These are phyloP conservation scores for Leptinotarsa peninsularis DNA, from an alignment of 2,888 invertebrate genomes.

Conservation along the genomic window DNA sequence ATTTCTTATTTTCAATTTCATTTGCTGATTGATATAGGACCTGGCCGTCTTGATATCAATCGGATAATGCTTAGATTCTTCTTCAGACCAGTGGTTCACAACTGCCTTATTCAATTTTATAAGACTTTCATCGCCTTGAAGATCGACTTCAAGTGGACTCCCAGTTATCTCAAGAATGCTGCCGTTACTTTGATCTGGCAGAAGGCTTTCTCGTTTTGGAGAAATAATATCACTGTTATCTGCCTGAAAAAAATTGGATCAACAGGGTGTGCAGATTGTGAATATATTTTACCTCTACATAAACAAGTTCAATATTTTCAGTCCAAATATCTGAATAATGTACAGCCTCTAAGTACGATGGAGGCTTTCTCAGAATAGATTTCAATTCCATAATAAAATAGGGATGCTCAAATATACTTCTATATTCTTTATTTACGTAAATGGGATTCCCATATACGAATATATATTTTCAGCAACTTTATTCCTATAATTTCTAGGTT, in stretches of 20 bases:
- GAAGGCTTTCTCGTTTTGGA: constrained; percentile 17
- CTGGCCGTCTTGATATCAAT: constrained; percentile 43
- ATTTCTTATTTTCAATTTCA: constrained; percentile 33
- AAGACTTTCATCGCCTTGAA: constrained; percentile 48
- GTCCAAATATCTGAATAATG: background rate
- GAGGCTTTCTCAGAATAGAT: background rate
- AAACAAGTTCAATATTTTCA: constrained; percentile 19
- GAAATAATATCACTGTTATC: background rate
- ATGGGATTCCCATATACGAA: too few species aligned
- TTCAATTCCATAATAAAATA: constrained; percentile 1
- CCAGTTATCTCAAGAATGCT: constrained; percentile 48
- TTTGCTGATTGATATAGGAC: constrained; percentile 32
- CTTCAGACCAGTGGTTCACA: constrained; percentile 30
- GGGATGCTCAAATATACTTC: too few species aligned
- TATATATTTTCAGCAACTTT: too few species aligned
- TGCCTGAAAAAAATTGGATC: background rate
- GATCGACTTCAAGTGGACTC: constrained; percentile 51
- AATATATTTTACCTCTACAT: constrained; percentile 1
- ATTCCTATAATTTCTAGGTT: too few species aligned
- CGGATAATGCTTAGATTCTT: constrained; percentile 42
- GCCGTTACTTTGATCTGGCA: constrained; percentile 22
- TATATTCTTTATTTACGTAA: too few species aligned
- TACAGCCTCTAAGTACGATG: constrained; percentile 5
- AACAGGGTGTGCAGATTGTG: too few species aligned
- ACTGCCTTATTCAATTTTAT: constrained; percentile 11